These are phyloP conservation scores for Lagorchestes hirsutus DNA, from an alignment of 2,797 vertebrate genomes.

Conservation along the genomic window DNA sequence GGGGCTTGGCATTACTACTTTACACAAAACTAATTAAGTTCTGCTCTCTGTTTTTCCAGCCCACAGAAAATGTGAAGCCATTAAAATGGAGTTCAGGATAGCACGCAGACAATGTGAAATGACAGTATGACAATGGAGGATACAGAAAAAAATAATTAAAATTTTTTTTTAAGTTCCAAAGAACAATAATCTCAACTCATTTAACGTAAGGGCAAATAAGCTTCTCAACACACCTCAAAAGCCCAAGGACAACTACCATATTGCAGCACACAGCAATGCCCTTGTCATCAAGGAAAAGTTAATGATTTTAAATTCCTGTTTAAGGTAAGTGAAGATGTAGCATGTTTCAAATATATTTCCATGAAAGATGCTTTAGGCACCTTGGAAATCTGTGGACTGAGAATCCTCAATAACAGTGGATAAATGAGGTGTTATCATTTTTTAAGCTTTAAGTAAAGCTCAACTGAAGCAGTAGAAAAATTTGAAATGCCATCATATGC, in stretches of 20 bases:
- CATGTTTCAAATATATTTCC: neutral
- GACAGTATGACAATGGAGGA: neutral
- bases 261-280: neutral
- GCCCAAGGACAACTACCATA: neutral
- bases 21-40: neutral
- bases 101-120: neutral
- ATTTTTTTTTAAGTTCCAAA: neutral
- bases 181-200: neutral
- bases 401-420: neutral
- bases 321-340: neutral
- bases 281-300: neutral
- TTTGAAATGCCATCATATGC: conserved; percentile 7
- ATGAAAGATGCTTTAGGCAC: neutral
- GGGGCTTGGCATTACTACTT: neutral
- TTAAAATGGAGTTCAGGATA: neutral
- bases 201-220: neutral
- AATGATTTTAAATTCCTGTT: neutral
- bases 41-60: neutral
- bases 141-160: neutral
- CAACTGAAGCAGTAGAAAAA: conserved; percentile 28
- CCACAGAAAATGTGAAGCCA: neutral
- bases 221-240: neutral
- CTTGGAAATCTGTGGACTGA: neutral
- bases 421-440: neutral
- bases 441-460: neutral